Conservation (phyloP, 2,888 invertebrate species). For the Drosophila austrosaltans region DNA sequence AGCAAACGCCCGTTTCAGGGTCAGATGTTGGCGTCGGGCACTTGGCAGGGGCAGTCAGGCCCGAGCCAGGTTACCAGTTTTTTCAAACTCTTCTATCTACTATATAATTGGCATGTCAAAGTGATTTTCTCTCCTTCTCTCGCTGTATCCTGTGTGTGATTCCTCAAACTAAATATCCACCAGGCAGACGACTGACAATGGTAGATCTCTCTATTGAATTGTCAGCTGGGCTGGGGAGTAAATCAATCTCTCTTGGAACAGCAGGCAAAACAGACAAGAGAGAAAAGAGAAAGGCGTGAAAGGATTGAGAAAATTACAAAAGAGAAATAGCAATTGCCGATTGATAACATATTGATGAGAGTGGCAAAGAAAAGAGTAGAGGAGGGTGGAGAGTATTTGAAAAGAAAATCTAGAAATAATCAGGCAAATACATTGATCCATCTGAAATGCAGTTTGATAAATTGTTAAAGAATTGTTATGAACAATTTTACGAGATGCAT, state of each 20-base stretch:
- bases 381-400: neutral
- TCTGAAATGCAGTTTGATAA: slow-evolving; percentile 35
- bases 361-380: neutral
- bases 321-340: slow-evolving; percentile 19
- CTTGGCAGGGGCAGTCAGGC: slow-evolving; percentile 21
- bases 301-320: slow-evolving; percentile 54
- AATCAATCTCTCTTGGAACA: slow-evolving; percentile 63
- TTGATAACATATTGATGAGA: slow-evolving; percentile 46
- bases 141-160: slow-evolving; percentile 55
- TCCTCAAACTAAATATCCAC: slow-evolving; percentile 19
- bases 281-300: slow-evolving; percentile 74
- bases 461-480: slow-evolving; percentile 25
- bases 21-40: slow-evolving; percentile 44
- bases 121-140: slow-evolving; percentile 18
- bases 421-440: slow-evolving; percentile 2
- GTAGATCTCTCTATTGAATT: slow-evolving; percentile 57
- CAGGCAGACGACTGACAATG: slow-evolving; percentile 43
- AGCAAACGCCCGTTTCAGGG: slow-evolving; percentile 53
- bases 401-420: slow-evolving; percentile 13
- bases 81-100: slow-evolving; percentile 20
- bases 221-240: slow-evolving; percentile 59
- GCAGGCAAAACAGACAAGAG: slow-evolving; percentile 28
- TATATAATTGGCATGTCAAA: slow-evolving; percentile 52
- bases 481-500: neutral
- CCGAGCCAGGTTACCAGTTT: slow-evolving; percentile 9